Evolutionary conservation across 92 coral and sea anemone genomes (phyloP), one percentile per base, ranked within the genome.

Genomic region (Pocillopora grandis): DNA sequence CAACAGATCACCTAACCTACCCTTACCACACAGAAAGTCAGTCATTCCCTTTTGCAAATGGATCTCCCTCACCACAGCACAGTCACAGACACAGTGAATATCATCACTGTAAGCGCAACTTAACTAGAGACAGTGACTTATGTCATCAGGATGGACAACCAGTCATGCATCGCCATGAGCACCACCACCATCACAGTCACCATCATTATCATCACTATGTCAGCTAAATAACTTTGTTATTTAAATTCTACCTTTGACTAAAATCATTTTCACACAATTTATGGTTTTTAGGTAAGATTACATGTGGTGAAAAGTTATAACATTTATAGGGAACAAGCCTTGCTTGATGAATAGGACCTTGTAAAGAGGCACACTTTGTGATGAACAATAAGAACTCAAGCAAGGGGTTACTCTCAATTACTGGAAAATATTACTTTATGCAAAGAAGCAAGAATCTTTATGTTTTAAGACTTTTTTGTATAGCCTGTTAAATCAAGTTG

Each of bases 121-220:
- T 89, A 64, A 66, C 82, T 20, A 94, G 88, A 76, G 95, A 95
- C 42, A 91, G 84, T 49, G 79, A 81, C 75, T 75, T 78, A 12
- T 91, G 91, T 66, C 88, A 90, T 12, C 91, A 89, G 69, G 86
- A 87, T 64, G 86, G 89, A 17, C 87, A 83, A 61, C 88, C 94
- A 52, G 76, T 87, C 33, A 90, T 94, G 23, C 95, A 93, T 71
- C 93, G 94, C 37, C 93, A 94, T 72, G 95, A 92, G 37, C 99
- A 97, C 63, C 94, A 92, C 20, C 99, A 95, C 71, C 95, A 93
- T 71, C 98, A 97, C 85, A 93, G 80, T 35, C 99, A 97, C 58
- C 98, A 96, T 75, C 98, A 96, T 80, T 97, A 97, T 75, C 98
- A 97, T 87, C 99, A 97, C 79, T 92, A 97, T 64, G 92, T 87